Base-by-base conservation (phyloP, 2,888 invertebrate species). In the Volucella bombylans region DNA sequence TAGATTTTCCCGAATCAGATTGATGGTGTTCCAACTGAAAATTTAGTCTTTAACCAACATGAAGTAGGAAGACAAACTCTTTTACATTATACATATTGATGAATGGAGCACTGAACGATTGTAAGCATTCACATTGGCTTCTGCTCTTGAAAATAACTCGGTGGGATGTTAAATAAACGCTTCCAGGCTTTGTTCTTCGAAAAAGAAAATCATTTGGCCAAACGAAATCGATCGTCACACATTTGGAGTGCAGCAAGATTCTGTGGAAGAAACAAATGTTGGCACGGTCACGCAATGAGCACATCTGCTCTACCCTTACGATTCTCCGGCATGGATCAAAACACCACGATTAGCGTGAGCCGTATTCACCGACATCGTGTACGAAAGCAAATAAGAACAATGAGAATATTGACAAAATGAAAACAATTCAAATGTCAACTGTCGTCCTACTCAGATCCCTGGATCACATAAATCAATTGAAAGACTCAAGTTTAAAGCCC, bases 51-150 rank as follows among this genome's bases (percentile, higher is more conserved):
- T 2, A 45, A 45, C 11, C 0, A 15, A 2, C 0, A 31, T 54
- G 4, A 8, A 55, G 8, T 10, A 45, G 49, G 38, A n/a, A 8
- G 1, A 41, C 8, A 3, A n/a, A n/a, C 12, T 8, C 38, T 87
- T 87, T 88, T 92, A 96, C 96, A 92, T 97, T 96, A 89, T 94
- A 94, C 87, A 97, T 90, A 2, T 96, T 95, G 88, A 97, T 93
- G 91, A 99, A 99, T 0, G 99, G 99, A 90, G 99, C 97, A 91
- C 98, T 98, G 92, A 99, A 98, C 0, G 98, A 98, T 89, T 96
- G 95, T 93, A 99, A 93, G 15, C 93, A 91, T 90, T 98, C 98
- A 39, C 94, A 94, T 11, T 92, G 91, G 87, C 94, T 95, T 90
- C 96, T 96, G 88, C 95, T 96, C 90, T 96, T 97, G 90, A 97